Conservation (phyloP, 1,140 invertebrate genomes). For the Zaprionus kolodkinae region DNA sequence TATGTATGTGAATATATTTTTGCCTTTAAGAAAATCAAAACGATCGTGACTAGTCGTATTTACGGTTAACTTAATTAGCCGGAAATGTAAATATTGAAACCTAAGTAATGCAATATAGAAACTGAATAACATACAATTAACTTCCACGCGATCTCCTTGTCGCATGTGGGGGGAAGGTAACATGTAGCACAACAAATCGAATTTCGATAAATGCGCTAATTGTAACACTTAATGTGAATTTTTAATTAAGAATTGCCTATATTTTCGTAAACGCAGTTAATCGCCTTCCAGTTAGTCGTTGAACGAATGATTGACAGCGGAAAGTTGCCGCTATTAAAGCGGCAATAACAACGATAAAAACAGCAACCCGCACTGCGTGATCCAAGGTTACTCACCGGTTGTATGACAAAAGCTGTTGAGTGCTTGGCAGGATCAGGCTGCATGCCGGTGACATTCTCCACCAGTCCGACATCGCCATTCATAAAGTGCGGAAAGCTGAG, state of each 20-base stretch:
- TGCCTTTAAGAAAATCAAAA: conserved; percentile 26
- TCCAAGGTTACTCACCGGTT: conserved; percentile 86
- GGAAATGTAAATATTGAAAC: conserved; percentile 57
- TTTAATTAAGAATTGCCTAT: conserved; percentile 45
- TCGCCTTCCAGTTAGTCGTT: conserved; percentile 17
- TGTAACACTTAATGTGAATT: conserved; percentile 43
- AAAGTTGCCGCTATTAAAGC: conserved; percentile 46
- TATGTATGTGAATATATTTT: conserved; percentile 25
- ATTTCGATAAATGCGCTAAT: conserved; percentile 44
- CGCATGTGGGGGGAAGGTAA: conserved; percentile 20
- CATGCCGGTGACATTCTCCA: conserved; percentile 89
- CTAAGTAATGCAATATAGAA: conserved; percentile 21
- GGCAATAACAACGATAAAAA: conserved; percentile 17
- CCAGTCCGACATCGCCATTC: conserved; percentile 88
- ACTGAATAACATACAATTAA: conserved; percentile 40
- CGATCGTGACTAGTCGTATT: conserved; percentile 50
- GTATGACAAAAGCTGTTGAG: conserved; percentile 89
- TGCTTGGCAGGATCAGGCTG: conserved; percentile 88
- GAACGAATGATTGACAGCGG: conserved; percentile 42
- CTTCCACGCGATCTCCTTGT: conserved; percentile 38
- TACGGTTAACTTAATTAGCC: conserved; percentile 62
- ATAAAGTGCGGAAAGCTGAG: conserved; percentile 96
- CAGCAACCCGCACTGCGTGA: conserved; percentile 16
- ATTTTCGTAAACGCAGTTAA: conserved; percentile 38
- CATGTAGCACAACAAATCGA: conserved; percentile 24